Conservation (phyloP, 2,113 vertebrate genomes). For the Tachysurus vachellii region DNA sequence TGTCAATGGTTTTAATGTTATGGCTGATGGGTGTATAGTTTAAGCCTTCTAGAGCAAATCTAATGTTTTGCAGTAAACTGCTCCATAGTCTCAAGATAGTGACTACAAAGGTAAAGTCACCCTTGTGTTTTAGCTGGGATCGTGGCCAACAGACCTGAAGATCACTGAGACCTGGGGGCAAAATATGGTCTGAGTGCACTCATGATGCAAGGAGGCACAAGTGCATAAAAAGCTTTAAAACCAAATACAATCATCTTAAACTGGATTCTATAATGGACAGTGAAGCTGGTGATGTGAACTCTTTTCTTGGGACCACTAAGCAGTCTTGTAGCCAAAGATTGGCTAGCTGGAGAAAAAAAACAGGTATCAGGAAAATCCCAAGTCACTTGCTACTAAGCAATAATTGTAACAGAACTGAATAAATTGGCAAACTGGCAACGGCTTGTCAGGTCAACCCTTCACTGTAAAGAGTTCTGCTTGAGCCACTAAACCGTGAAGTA, state of each 20-base stretch:
- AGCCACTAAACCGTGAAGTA: slow-evolving; percentile 35
- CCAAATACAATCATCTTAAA: not conserved
- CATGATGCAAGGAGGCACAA: not conserved
- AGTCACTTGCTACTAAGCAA: not conserved
- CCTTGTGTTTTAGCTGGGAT: not conserved
- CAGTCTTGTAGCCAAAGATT: not conserved
- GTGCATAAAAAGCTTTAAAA: not conserved
- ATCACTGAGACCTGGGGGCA: not conserved
- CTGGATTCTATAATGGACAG: not conserved
- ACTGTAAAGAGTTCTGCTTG: not conserved
- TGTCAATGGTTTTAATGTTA: no score
- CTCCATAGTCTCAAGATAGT: not conserved
- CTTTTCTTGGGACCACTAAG: not conserved
- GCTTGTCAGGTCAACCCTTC: not conserved
- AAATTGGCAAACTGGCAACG: not conserved
- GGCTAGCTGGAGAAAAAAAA: not conserved
- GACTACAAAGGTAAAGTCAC: not conserved
- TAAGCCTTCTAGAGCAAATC: not conserved
- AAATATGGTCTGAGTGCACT: not conserved
- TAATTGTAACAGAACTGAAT: not conserved
- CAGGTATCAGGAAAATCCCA: not conserved
- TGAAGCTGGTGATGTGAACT: not conserved
- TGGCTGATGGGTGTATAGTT: no score
- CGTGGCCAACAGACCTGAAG: not conserved
- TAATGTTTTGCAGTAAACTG: not conserved